Evolutionary conservation across 23 tunicate species (phyloP), one percentile per base, ranked within the genome.

Genomic region (Phallusia fumigata): DNA sequence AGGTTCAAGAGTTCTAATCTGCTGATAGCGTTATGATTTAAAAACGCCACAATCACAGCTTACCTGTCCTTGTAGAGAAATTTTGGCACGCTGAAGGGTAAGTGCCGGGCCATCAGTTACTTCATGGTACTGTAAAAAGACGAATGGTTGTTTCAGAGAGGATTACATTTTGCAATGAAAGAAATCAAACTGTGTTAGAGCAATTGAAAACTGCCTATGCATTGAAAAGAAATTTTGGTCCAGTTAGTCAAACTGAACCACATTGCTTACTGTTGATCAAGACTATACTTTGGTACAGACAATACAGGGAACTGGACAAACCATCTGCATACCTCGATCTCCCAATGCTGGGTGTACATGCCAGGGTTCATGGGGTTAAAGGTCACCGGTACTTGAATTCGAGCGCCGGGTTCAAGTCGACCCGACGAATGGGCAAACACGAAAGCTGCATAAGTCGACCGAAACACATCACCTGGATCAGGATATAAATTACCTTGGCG

Each of bases 401-500:
- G 79, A 35, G 87, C 97, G 0, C 88, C 91, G 50, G 86, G 78
- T 52, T 87, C 91, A 18, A 92, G 79, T 31, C 34, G 79, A 33
- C 97, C 97, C 5, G 97, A 92, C 0, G 84, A 83, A 47, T 84
- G 88, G 0, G 91, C 80, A 50, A 92, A 87, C 0, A 92, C 85
- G 33, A 92, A 92, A 19, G 87, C 88, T 11, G 97, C 97, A 52
- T 92, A 92, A 3, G 96, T 86, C n/a, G 96, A 85, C 22, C 90
- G 80, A 80, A 81, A 86, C 3, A 91, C 24, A 52, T 86, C 79
- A 18, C 96, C 96, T 79, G 21, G 10, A 35, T n/a, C n/a, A n/a
- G n/a, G n/a, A n/a, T n/a, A n/a, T n/a, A n/a, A n/a, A n/a, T n/a
- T n/a, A n/a, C n/a, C n/a, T n/a, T n/a, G n/a, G n/a, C n/a, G n/a